Evolutionary conservation across 2,888 invertebrate genomes (phyloP), one percentile per base, ranked within the genome.

Genomic region (Caenorhabditis sp.): DNA sequence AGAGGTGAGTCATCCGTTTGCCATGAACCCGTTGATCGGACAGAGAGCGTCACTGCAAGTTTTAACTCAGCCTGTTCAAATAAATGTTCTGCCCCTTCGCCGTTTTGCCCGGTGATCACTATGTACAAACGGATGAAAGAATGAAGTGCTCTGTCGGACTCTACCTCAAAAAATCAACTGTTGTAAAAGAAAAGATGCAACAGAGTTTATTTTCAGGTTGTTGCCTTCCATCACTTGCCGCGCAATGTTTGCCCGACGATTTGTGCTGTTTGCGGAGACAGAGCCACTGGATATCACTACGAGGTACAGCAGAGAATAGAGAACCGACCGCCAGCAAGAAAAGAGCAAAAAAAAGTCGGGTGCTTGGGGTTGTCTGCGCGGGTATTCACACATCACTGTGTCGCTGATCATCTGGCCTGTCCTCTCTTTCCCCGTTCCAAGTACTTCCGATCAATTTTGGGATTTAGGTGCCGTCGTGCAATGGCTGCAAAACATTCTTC

Each of bases 211-310:
- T 73, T 73, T 59, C 72, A 73, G 72, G 58, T 73, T 63, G 72
- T 73, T 73, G 71, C 63, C 55, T 75, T 75, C 48, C 76, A 76
- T 59, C 65, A 76, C 35, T 41, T 76, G 53, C 76, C 76, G 53
- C 63, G 68, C 30, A 83, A 83, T 71, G 77, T 83, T 52, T 82
- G 82, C 59, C 83, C 83, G 22, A 75, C 79, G 22, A 66, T 73
- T 50, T 83, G 83, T 59, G 71, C 66, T 22, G 80, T 83, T 24
- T 83, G 83, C 65, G 82, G 82, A 48, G 82, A 81, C 63, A 55
- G 53, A 32, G 80, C 83, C 27, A 80, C 82, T 52, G 83, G 83
- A 65, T 83, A 82, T 63, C 83, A 83, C 56, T 83, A 83, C 50
- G 82, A 83, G 63, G 83, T 81, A 56, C 20, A 66, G 15, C 27